Evolutionary conservation across 2,797 vertebrate genomes (phyloP).

Genomic region (Platalea minor): DNA sequence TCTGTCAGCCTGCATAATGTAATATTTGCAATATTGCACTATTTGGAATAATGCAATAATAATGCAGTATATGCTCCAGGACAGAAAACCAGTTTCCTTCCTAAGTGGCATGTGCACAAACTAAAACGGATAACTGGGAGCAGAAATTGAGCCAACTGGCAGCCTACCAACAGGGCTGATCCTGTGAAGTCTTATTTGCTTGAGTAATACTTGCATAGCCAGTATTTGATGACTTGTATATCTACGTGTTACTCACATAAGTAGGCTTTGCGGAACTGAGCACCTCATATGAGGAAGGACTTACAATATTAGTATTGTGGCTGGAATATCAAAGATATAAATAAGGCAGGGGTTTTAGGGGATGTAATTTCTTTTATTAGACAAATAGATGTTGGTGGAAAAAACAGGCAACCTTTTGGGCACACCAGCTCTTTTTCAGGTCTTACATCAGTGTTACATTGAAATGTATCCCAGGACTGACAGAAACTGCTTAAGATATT

Average conservation of each 20-base stretch:
- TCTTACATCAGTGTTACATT: neutral
- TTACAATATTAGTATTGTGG: neutral
- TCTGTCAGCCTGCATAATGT: neutral
- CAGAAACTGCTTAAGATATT: neutral
- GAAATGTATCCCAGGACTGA: neutral
- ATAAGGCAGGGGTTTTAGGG: neutral
- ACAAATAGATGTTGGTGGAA: neutral
- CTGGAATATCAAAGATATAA: neutral
- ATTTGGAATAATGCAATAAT: neutral
- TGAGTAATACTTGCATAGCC: neutral
- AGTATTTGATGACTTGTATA: neutral
- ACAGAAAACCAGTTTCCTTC: neutral
- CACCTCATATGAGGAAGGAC: neutral
- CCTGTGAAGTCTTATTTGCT: neutral
- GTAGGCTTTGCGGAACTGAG: neutral
- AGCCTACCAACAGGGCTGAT: neutral
- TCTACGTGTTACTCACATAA: neutral
- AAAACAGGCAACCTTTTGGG: neutral
- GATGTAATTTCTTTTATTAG: neutral
- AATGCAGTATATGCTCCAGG: neutral
- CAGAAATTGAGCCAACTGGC: neutral
- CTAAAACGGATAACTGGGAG: neutral
- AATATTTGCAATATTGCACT: neutral
- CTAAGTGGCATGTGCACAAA: neutral
- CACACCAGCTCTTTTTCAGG: neutral